These are phyloP conservation scores for Leptura quadrifasciata DNA, from an alignment of 2,888 invertebrate genomes.

Conservation along the genomic window DNA sequence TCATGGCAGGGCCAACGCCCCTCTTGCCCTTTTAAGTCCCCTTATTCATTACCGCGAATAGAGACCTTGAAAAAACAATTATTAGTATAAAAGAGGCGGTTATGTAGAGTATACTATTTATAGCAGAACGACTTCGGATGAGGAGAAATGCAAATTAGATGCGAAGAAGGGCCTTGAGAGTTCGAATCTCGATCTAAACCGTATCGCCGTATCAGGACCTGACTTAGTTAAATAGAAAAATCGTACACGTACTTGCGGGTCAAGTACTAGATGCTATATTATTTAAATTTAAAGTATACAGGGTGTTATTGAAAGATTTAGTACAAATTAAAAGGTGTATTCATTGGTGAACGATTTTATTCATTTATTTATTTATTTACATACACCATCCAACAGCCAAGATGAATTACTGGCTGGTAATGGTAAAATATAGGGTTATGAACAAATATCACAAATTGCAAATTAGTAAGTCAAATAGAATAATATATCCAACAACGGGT, in stretches of 20 bases:
- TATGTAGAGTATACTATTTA: slow-evolving; percentile 34
- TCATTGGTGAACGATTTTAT: too few relatives aligned
- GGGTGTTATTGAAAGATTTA: too few relatives aligned
- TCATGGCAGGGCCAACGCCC: slow-evolving; percentile 22
- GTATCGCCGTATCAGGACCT: slow-evolving; percentile 27
- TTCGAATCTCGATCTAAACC: slow-evolving; percentile 28
- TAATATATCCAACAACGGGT: too few relatives aligned
- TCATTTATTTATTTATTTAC: too few relatives aligned
- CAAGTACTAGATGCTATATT: too few relatives aligned
- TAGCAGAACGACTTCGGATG: slow-evolving; percentile 29
- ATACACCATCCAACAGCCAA: too few relatives aligned
- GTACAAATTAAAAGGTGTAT: too few relatives aligned
- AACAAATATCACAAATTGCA: too few relatives aligned
- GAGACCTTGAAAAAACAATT: slow-evolving; percentile 40
- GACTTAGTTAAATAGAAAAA: slow-evolving; percentile 5
- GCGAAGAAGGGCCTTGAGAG: slow-evolving; percentile 29
- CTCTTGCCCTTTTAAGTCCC: slow-evolving; percentile 27
- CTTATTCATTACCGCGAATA: slow-evolving; percentile 17
- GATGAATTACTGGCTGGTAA: too few relatives aligned
- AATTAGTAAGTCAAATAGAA: too few relatives aligned
- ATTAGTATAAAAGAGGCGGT: slow-evolving; percentile 29
- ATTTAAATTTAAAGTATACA: too few relatives aligned
- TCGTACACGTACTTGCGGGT: neutral
- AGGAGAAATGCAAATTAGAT: slow-evolving; percentile 24
- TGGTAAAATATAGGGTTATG: too few relatives aligned